Percentiles rank a stretch among this genome's conserved stretches.
Evolutionary conservation across 2,113 vertebrate species (phyloP).

Genomic region (Entomyzon cyanotis): DNA sequence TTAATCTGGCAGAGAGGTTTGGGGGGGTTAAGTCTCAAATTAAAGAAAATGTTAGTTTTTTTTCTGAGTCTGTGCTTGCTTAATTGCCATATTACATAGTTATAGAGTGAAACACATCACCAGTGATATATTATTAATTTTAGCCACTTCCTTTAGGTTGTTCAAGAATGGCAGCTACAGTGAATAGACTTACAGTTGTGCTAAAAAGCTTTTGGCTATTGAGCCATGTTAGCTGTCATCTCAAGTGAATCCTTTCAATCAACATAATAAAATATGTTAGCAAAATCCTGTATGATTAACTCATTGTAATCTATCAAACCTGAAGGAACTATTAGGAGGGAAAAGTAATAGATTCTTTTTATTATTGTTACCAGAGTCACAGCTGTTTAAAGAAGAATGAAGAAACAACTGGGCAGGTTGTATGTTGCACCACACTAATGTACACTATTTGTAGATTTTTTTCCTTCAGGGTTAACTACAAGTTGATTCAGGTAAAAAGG

Average conservation of each 20-base stretch:
- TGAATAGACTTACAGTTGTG: not conserved
- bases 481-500: not conserved
- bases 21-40: not conserved
- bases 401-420: not conserved
- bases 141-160: not conserved
- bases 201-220: conserved; percentile 40
- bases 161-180: conserved; percentile 32
- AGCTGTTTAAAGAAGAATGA: not conserved
- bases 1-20: not conserved
- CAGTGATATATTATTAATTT: not conserved
- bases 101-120: not conserved
- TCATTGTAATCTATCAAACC: conserved; percentile 59
- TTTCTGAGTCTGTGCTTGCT: not conserved
- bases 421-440: not conserved
- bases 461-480: not conserved
- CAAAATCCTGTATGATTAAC: conserved; percentile 47
- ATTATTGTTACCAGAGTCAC: conserved; percentile 32
- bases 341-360: conserved; percentile 43
- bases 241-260: conserved; percentile 36
- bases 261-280: conserved; percentile 59
- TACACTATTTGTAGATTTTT: not conserved
- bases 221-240: conserved; percentile 47
- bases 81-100: not conserved
- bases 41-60: not conserved
- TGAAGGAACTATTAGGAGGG: conserved; percentile 9